phyloP scores from a whole-genome alignment of 2,113 vertebrate species.

The Blennius ocellaris region DNA sequence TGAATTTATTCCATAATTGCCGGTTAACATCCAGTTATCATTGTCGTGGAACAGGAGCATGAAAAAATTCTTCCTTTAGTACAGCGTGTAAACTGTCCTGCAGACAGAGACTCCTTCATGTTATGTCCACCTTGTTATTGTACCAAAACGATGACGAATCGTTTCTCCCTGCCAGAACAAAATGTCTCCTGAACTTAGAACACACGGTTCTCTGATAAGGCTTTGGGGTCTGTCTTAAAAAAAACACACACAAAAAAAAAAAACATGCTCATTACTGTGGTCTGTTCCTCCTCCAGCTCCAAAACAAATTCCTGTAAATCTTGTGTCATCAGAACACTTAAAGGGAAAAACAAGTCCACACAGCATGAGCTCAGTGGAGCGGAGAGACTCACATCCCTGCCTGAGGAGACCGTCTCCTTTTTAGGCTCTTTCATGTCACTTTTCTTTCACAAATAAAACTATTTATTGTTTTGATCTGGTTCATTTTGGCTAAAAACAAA shows the following conservation, averaged over 20 bases:
- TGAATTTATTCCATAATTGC: too few relatives aligned
- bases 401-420: neutral
- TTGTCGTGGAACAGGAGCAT: too few relatives aligned
- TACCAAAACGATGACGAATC: conserved; percentile 22
- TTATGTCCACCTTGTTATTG: conserved; percentile 22
- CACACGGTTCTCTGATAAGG: conserved; percentile 56
- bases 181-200: conserved; percentile 54
- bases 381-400: conserved; percentile 4
- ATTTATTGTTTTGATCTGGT: too few relatives aligned
- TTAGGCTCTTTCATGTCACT: neutral
- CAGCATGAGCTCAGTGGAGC: conserved; percentile 16
- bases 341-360: conserved; percentile 31
- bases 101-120: neutral
- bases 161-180: conserved; percentile 60
- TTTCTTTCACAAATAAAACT: neutral
- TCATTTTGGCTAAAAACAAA: too few relatives aligned
- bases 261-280: conserved; percentile 35
- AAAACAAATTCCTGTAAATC: conserved; percentile 59
- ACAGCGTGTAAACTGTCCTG: neutral
- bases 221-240: conserved; percentile 40
- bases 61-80: too few relatives aligned
- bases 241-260: conserved; percentile 24
- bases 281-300: conserved; percentile 43
- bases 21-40: too few relatives aligned
- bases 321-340: conserved; percentile 39